Evolutionary conservation across 2,797 vertebrate species (phyloP), one percentile per base, ranked within the genome.

Genomic region (Oryzias dopingdopingensis): DNA sequence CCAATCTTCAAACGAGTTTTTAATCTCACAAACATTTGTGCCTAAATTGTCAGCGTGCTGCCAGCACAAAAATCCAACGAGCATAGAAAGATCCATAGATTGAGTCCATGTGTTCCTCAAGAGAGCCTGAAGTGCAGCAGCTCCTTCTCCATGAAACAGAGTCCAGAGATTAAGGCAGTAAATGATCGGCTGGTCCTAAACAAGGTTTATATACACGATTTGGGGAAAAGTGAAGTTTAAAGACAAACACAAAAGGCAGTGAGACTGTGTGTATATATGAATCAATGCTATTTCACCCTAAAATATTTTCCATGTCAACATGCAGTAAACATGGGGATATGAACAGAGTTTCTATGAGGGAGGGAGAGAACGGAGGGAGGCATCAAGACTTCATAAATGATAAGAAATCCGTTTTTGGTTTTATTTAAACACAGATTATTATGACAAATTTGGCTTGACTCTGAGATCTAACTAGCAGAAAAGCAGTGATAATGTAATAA

Each of bases 281-380:
- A 90, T 90, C 88, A 90, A 80, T 81, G 46, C 72, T 91, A 89
- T 91, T 91, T 88, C 85, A 77, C 84, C 88, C 79, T 92, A 88
- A 90, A 91, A 91, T 91, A 91, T 91, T 91, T 88, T 84, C 77
- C 83, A 88, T 91, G 88, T 91, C 90, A 91, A 91, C 88, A 91
- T 86, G 59, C 67, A 66, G 80, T 84, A 83, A 86, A 90, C 82
- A 88, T 81, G 70, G 69, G 4, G 74, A 82, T 86, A 82, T 77
- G 79, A 86, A 76, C 66, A 76, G 78, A 79, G 81, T 70, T 78
- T 67, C 65, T 60, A 79, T 57, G 81, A 80, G 82, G 80, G 80
- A 80, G 82, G 80, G 81, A 76, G 73, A 67, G 51, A 62, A 45
- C 24, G 44, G 49, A 49, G 42, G 60, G 56, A 61, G 29, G 47